Evolutionary conservation across 2,113 vertebrate species (phyloP), one percentile per base, ranked within the genome.

Genomic region (Carassius auratus): DNA sequence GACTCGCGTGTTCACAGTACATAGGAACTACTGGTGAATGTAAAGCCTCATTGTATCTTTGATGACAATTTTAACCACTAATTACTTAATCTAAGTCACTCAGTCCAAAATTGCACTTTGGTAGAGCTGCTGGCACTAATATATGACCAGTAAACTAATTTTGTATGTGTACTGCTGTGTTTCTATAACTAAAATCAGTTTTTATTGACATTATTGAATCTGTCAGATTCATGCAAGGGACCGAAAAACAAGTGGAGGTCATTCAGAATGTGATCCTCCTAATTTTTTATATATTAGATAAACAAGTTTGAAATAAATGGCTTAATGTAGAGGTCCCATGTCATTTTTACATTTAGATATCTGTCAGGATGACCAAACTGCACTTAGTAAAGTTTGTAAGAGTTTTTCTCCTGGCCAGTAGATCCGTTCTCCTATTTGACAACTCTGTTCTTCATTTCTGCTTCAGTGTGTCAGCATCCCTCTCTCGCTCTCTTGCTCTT

Each of bases 251-350:
- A 33, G 15, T 61, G 78, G 42, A 82, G 55, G 79, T 36, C 64
- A 74, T 82, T 88, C 61, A 26, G 61, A 82, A 48, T 62, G 81
- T 55, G 45, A 78, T 33, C 19, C 48, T 45, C 38, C 42, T 88
- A 10, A 48, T 83, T 78, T 82, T 42, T 76, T 13, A 75, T 62
- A n/a, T 66, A 21, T 76, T 55, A 13, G 30, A 57, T 15, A 77
- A 36, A 36, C 12, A n/a, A 79, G 36, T 79, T 76, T 21, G 17
- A 17, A 80, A 62, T 26, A 62, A 79, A 79, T 45, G 36, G 19
- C 19, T 61, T 15, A 23, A 42, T 62, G 2, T 79, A 79, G 12
- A 50, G 73, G 45, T 21, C 12, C 13, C 17, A n/a, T 76, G 74
- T 76, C 13, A 55, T 76, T 52, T 76, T 48, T 79, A 42, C 13